phyloP scores from a whole-genome alignment of 2,888 invertebrate genomes.

The Microdon myrmicae region DNA sequence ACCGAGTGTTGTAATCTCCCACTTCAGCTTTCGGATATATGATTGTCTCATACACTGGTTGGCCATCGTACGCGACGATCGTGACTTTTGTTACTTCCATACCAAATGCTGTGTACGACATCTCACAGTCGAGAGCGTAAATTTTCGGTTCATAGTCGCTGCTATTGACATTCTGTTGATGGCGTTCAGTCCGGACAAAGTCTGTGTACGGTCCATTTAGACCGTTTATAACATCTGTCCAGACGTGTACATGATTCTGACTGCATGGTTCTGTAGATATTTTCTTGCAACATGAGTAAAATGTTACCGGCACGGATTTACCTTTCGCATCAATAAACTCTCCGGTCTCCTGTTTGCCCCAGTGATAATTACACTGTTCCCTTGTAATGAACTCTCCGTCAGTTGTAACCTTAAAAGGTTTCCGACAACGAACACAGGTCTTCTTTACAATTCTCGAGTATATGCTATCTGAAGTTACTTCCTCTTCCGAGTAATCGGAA shows the following conservation, averaged over 20 bases:
- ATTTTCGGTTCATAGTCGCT: conserved; percentile 62
- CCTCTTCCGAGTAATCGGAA: conserved; percentile 61
- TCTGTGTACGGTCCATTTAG: conserved; percentile 79
- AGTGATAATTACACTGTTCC: conserved; percentile 87
- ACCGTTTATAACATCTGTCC: conserved; percentile 77
- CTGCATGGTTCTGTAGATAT: conserved; percentile 72
- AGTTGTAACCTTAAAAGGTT: conserved; percentile 76
- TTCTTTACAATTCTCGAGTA: conserved; percentile 67
- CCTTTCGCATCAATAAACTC: conserved; percentile 57
- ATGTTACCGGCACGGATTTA: conserved; percentile 56
- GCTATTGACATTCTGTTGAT: conserved; percentile 53
- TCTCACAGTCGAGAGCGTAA: conserved; percentile 95
- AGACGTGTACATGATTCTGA: conserved; percentile 76
- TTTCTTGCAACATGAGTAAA: conserved; percentile 39
- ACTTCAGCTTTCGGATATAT: conserved; percentile 86
- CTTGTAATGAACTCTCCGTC: conserved; percentile 78
- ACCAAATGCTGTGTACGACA: conserved; percentile 91
- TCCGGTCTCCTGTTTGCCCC: conserved; percentile 79
- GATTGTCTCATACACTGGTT: conserved; percentile 82
- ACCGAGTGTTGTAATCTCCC: conserved; percentile 94
- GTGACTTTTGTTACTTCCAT: conserved; percentile 89
- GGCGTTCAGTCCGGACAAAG: conserved; percentile 71
- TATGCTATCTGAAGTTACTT: conserved; percentile 51
- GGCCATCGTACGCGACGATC: conserved; percentile 79
- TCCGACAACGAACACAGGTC: conserved; percentile 79